Conservation (phyloP, 2,888 invertebrate genomes). For the Lycocerus yunnanus region DNA sequence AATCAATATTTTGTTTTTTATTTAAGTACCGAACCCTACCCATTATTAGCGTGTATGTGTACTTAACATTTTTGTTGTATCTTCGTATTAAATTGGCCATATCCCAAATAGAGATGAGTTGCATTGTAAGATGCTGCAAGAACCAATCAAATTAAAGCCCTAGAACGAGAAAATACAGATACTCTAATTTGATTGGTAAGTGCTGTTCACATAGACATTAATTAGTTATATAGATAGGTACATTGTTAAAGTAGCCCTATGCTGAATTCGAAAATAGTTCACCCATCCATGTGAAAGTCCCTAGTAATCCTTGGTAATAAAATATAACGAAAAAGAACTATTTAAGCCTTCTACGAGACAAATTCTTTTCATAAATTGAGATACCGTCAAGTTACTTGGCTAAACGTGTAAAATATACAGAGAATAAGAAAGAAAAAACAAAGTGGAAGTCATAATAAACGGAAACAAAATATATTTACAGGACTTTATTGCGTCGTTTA, state of each 20-base stretch:
- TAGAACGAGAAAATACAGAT: no score
- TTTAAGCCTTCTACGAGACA: background rate
- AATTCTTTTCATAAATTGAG: background rate
- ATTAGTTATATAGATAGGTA: no score
- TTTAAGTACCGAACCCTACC: conserved; percentile 5
- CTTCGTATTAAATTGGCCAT: background rate
- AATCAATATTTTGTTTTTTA: conserved; percentile 14
- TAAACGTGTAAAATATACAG: background rate
- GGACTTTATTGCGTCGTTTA: background rate
- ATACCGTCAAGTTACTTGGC: background rate
- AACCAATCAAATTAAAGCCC: background rate
- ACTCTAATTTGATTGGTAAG: background rate
- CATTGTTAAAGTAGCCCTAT: no score
- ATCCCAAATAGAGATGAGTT: background rate
- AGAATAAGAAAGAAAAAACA: background rate
- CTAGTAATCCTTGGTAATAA: no score
- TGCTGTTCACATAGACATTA: no score
- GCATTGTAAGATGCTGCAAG: background rate
- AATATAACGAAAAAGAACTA: no score
- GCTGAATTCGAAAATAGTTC: no score
- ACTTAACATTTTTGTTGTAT: background rate
- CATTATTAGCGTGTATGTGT: background rate
- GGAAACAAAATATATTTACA: background rate
- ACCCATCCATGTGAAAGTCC: no score
- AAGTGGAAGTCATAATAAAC: background rate